These are phyloP conservation scores for Vulpes ferrilata DNA, from an alignment of 2,113 vertebrate genomes.

Conservation along the genomic window DNA sequence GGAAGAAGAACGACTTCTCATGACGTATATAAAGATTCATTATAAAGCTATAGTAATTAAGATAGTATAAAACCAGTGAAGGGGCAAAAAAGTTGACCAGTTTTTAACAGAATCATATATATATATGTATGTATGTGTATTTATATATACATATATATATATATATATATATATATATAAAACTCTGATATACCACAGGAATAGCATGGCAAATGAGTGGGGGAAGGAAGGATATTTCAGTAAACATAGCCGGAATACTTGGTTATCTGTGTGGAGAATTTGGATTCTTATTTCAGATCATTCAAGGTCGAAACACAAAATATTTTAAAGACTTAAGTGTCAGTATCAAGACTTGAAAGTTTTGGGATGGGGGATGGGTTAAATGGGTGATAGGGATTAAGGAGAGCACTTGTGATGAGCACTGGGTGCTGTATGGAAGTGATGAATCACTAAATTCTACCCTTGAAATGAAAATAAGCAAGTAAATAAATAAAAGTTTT, in stretches of 20 bases:
- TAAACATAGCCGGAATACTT: neutral
- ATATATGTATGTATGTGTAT: neutral
- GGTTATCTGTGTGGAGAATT: neutral
- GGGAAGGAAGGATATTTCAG: neutral
- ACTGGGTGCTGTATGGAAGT: neutral
- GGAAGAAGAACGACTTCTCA: neutral
- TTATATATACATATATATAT: no score
- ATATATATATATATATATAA: neutral
- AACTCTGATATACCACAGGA: neutral
- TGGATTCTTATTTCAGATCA: neutral
- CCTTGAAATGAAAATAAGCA: neutral
- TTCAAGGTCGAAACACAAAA: neutral
- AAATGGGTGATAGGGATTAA: neutral
- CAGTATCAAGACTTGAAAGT: neutral
- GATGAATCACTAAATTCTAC: neutral
- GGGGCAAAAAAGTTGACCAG: neutral
- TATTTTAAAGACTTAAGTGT: neutral
- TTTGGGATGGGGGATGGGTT: neutral
- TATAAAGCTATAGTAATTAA: neutral
- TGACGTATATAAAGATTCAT: neutral
- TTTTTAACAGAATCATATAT: neutral
- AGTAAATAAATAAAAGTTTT: neutral
- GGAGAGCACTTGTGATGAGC: neutral
- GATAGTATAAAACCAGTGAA: neutral
- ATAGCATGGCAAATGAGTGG: neutral